Evolutionary conservation across 1,140 invertebrate genomes (phyloP).

Genomic region (Prorops nasuta): DNA sequence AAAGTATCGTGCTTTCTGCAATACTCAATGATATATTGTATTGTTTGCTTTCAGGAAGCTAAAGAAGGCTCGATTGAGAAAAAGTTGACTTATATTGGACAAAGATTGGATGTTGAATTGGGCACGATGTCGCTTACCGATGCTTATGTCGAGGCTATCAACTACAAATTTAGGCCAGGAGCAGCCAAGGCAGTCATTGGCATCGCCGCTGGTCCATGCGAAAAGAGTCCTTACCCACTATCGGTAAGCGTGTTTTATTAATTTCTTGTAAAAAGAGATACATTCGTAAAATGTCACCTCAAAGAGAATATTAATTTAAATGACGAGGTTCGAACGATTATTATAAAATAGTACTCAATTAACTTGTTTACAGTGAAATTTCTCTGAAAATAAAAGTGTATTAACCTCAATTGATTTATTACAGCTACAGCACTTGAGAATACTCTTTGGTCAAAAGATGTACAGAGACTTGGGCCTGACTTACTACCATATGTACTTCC

Average conservation of each 20-base stretch:
- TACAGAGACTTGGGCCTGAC: slow-evolving; percentile 47
- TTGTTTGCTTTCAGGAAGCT: slow-evolving; percentile 43
- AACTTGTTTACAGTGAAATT: too few relatives aligned
- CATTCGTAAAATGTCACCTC: neutral
- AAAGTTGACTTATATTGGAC: slow-evolving; percentile 33
- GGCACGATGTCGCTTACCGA: slow-evolving; percentile 46
- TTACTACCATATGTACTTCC: slow-evolving; percentile 47
- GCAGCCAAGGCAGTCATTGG: slow-evolving; percentile 62
- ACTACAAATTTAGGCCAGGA: slow-evolving; percentile 64
- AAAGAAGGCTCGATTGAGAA: slow-evolving; percentile 27
- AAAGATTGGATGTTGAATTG: slow-evolving; percentile 44
- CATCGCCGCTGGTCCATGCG: slow-evolving; percentile 46
- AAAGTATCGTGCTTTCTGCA: too few relatives aligned
- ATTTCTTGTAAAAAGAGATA: neutral
- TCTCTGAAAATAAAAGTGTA: too few relatives aligned
- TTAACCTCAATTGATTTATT: slow-evolving; percentile 21
- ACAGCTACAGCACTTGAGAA: slow-evolving; percentile 53
- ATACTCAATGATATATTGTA: too few relatives aligned
- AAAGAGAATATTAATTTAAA: slow-evolving; percentile 1
- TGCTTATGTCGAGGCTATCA: slow-evolving; percentile 58
- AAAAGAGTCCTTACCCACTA: slow-evolving; percentile 45
- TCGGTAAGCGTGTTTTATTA: slow-evolving; percentile 35
- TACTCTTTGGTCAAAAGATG: slow-evolving; percentile 46
- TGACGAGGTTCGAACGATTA: neutral
- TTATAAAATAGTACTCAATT: neutral